A percentile compares a stretch with the other conserved stretches of the same genome.
Evolutionary conservation across 2,888 invertebrate species (phyloP).

Genomic region (Eumerus sabulonum): DNA sequence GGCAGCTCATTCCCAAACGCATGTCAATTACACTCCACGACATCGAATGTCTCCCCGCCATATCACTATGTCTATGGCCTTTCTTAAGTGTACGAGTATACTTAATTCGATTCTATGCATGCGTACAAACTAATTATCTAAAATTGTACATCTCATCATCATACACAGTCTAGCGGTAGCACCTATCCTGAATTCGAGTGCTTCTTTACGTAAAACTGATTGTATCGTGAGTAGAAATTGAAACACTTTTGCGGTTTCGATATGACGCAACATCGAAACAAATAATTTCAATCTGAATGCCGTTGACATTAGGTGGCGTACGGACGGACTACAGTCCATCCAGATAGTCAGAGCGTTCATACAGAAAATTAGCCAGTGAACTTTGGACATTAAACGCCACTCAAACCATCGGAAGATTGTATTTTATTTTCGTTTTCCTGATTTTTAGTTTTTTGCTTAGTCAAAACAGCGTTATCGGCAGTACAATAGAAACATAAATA

Average conservation of each 20-base stretch:
- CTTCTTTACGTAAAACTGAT: slow-evolving; percentile 9
- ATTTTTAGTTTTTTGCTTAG: not conserved
- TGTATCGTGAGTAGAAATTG: slow-evolving; percentile 22
- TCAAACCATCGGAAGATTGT: slow-evolving; percentile 16
- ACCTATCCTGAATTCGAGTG: too few relatives aligned
- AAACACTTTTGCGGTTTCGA: slow-evolving; percentile 41
- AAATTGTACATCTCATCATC: too few relatives aligned
- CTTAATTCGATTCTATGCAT: too few relatives aligned
- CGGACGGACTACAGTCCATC: not conserved
- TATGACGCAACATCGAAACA: slow-evolving; percentile 16
- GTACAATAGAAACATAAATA: too few relatives aligned
- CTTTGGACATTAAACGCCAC: slow-evolving; percentile 23
- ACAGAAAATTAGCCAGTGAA: slow-evolving; percentile 1
- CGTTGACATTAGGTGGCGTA: slow-evolving; percentile 21
- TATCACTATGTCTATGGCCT: too few relatives aligned
- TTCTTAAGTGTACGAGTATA: too few relatives aligned
- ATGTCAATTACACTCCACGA: too few relatives aligned
- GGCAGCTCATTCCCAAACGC: too few relatives aligned
- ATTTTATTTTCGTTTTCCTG: slow-evolving; percentile 1
- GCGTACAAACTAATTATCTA: too few relatives aligned
- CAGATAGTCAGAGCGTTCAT: not conserved
- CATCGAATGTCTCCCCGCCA: too few relatives aligned
- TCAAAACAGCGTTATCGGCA: too few relatives aligned
- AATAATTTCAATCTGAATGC: not conserved
- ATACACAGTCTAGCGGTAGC: too few relatives aligned